phyloP scores from a whole-genome alignment of 2,113 vertebrate species.

The Isurus oxyrinchus region DNA sequence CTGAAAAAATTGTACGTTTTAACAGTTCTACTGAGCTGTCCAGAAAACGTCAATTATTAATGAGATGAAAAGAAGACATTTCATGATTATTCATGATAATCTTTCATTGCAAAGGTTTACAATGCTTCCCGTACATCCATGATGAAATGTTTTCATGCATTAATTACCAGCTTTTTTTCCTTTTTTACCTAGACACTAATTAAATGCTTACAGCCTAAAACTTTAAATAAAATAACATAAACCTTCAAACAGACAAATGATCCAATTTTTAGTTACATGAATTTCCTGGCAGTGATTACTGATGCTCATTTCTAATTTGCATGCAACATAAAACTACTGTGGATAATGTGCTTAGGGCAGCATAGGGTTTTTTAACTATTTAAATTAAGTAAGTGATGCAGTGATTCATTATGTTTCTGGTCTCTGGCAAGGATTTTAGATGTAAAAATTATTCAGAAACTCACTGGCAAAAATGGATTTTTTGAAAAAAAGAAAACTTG shows the following conservation, averaged over 20 bases:
- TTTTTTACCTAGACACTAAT: conserved; percentile 28
- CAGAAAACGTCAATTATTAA: conserved; percentile 5
- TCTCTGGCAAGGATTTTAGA: conserved; percentile 16
- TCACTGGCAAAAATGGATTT: neutral
- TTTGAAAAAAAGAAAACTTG: neutral
- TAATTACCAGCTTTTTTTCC: conserved; percentile 1
- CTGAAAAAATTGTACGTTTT: neutral
- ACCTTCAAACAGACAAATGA: conserved; percentile 75
- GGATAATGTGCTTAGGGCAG: conserved; percentile 16
- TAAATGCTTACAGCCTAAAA: conserved; percentile 30
- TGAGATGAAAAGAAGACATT: neutral
- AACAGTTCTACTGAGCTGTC: neutral
- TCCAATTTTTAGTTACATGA: conserved; percentile 78
- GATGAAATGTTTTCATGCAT: conserved; percentile 31
- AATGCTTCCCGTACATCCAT: conserved; percentile 7
- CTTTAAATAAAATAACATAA: conserved; percentile 56
- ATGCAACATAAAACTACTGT: conserved; percentile 39
- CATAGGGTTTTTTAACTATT: conserved; percentile 17
- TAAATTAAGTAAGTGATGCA: conserved; percentile 31
- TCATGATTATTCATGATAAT: conserved; percentile 36
- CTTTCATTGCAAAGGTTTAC: conserved; percentile 2
- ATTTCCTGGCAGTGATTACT: conserved; percentile 72
- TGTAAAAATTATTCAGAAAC: conserved; percentile 4
- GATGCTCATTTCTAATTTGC: conserved; percentile 66
- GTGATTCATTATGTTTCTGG: conserved; percentile 23